Base-by-base conservation (phyloP, 2,797 vertebrate genomes). In the Oryzias dopingdopingensis region DNA sequence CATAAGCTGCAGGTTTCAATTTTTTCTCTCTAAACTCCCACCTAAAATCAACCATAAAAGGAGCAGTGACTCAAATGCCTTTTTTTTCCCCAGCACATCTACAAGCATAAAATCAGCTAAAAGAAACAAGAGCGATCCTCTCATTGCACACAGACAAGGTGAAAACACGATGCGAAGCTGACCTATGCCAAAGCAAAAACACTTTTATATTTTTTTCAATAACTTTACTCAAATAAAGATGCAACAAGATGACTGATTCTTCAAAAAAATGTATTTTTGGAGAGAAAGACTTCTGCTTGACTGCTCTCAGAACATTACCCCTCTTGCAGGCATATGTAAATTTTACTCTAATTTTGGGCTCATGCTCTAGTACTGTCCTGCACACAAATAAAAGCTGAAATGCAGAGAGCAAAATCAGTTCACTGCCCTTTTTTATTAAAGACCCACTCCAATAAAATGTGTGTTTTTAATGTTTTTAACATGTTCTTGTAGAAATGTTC, bases 241-340 rank as follows among this genome's bases (percentile, higher is more conserved):
- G 10, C 10, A 1, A 37, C 32, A 37, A 37, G 32, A 37, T 37
- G 32, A 37, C 12, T 37, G 32, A 37, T 37, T 37, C 32, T 37
- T 3, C 0, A 12, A 37, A 37, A 37, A 37, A 32, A 32, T 32
- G 0, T 32, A 32, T 32, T 81, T 79, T 76, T 50, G 77, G 65
- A 62, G 74, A 75, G 65, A 72, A 65, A 57, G 32, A 29, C 44
- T 70, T 80, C 42, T 70, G 75, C 78, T 65, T 67, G 62, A 60
- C 52, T 47, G 62, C 77, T 69, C 56, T 49, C 56, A 64, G 64
- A 77, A 74, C 56, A 70, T 63, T 65, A 62, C 59, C 62, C 52
- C 40, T 74, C 67, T 72, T 49, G 67, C 62, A 81, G 76, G 56
- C 73, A 63, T 72, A 77, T 83, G 76, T 63, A 80, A 69, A 80